phyloP scores from a whole-genome alignment of 2,888 invertebrate genomes.

The Plemyria rubiginata region DNA sequence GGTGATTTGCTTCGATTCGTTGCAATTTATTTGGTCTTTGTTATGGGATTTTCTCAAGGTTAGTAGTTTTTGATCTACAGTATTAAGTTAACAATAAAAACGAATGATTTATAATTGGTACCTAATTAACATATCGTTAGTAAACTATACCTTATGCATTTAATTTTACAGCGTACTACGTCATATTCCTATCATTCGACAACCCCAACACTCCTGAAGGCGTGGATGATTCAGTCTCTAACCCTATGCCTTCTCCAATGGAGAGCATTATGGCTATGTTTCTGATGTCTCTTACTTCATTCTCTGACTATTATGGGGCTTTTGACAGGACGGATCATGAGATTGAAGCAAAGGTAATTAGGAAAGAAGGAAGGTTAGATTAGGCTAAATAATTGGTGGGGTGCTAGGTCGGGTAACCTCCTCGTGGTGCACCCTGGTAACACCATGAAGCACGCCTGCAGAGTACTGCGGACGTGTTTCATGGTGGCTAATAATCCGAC shows the following conservation, averaged over 20 bases:
- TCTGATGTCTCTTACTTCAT: conserved; percentile 98
- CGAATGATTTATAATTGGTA: too few relatives aligned
- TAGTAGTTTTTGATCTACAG: conserved; percentile 45
- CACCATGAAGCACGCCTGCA: too few relatives aligned
- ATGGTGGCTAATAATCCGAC: too few relatives aligned
- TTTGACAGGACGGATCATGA: conserved; percentile 96
- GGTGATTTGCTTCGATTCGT: conserved; percentile 98
- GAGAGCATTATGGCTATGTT: conserved; percentile 99
- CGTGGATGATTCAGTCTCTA: conserved; percentile 91
- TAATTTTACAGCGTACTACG: conserved; percentile 90
- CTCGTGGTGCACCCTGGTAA: too few relatives aligned
- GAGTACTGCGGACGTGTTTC: too few relatives aligned
- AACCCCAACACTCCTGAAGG: conserved; percentile 93
- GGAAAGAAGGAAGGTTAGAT: too few relatives aligned
- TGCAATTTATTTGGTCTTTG: conserved; percentile 97
- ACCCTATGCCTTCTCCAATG: conserved; percentile 96
- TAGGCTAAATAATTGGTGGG: too few relatives aligned
- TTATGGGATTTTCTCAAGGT: conserved; percentile 85
- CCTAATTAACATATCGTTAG: too few relatives aligned
- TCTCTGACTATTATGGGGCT: conserved; percentile 96
- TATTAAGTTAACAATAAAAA: too few relatives aligned
- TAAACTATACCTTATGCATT: background rate
- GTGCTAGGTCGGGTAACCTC: too few relatives aligned
- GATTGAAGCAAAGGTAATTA: conserved; percentile 92
- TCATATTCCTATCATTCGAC: conserved; percentile 95